A percentile compares a stretch with the other conserved stretches of the same genome.
Evolutionary conservation across 2,888 invertebrate species (phyloP).

Genomic region (Callosobruchus maculatus): DNA sequence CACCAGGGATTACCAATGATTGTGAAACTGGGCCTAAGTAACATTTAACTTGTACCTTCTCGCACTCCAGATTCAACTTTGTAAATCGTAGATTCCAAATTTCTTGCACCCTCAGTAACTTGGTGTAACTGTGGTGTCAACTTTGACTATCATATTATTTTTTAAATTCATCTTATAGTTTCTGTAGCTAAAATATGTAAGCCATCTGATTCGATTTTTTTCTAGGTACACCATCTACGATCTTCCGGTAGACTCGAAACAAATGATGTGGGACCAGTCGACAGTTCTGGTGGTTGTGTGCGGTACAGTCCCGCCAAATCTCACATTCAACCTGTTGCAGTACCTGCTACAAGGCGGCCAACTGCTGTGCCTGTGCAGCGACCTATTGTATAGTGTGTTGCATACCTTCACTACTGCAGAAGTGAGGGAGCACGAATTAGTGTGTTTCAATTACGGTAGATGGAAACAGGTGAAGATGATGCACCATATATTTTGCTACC

Average conservation of each 20-base stretch:
- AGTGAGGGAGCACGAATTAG: slow-evolving; percentile 78
- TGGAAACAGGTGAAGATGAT: slow-evolving; percentile 83
- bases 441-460: slow-evolving; percentile 77
- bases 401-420: slow-evolving; percentile 83
- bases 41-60: too few relatives aligned
- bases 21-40: too few relatives aligned
- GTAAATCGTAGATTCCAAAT: too few relatives aligned
- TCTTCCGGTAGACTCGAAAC: slow-evolving; percentile 43
- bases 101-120: too few relatives aligned
- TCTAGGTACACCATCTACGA: slow-evolving; percentile 63
- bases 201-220: slow-evolving; percentile 9
- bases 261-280: slow-evolving; percentile 38
- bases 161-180: too few relatives aligned
- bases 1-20: too few relatives aligned
- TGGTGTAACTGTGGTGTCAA: too few relatives aligned
- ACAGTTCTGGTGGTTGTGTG: slow-evolving; percentile 68
- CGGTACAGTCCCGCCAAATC: slow-evolving; percentile 65
- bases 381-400: slow-evolving; percentile 71
- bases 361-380: slow-evolving; percentile 75
- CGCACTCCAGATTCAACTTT: too few relatives aligned
- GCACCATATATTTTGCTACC: slow-evolving; percentile 86
- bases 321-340: slow-evolving; percentile 65
- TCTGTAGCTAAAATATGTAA: too few relatives aligned
- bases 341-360: slow-evolving; percentile 73
- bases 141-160: too few relatives aligned